Base-by-base conservation (phyloP, 2,797 vertebrate genomes). In the Takifugu rubripes region DNA sequence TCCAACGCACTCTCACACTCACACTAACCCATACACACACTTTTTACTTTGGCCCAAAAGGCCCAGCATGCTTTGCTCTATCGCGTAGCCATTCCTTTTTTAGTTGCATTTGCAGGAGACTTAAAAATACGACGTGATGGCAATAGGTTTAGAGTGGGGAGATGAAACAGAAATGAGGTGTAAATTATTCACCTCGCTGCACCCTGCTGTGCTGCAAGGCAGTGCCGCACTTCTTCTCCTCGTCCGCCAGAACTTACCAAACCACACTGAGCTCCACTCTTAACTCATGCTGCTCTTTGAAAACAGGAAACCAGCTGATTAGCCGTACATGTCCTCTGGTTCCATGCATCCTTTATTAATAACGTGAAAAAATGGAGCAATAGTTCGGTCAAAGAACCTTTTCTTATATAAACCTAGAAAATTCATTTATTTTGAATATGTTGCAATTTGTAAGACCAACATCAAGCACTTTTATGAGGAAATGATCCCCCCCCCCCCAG, bases 151-250 rank as follows among this genome's bases (percentile, higher is more conserved):
- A 68, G 66, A 72, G 61, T 76, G 58, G 45, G 72, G 63, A 73
- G 66, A 83, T 81, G 68, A 76, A 82, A 79, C 67, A 66, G 71
- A 72, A 77, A 78, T 71, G 8, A 73, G 51, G 69, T 50, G 43
- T 76, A 73, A 80, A 82, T 83, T 65, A 77, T 84, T 79, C 52
- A 79, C 15, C 16, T 17, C 9, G 8, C 60, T 52, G 25, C 25
- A 46, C 56, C 40, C 47, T 3, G 25, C 66, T 66, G 57, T 48
- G 57, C 21, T 59, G 61, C 47, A 59, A 72, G 36, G 36, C 50
- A 75, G 54, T 49, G 46, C 17, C 26, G 29, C 59, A 43, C 56
- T 63, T 14, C 62, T 40, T 47, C 42, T 40, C 54, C 10, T 43
- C 46, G 49, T 48, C 52, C 65, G 46, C 17, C 33, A 70, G 36